A percentile compares a stretch with the other conserved stretches of the same genome.
Conservation (phyloP, 2,888 invertebrate genomes). For the Dorcus parallelipipedus region DNA sequence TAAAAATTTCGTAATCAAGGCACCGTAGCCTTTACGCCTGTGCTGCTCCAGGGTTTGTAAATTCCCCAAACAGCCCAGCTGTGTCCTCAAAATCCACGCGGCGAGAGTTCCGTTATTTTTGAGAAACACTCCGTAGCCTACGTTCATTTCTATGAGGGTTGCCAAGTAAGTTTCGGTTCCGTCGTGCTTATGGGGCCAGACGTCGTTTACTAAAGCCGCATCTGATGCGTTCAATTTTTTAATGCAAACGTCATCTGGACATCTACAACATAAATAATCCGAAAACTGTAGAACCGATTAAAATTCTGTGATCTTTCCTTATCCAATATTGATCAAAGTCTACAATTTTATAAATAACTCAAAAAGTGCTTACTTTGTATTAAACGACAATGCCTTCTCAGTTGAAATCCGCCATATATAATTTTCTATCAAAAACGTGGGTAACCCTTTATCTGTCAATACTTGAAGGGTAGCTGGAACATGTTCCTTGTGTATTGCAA, state of each 20-base stretch:
- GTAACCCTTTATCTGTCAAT: not conserved
- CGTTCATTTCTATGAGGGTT: constrained; percentile 4
- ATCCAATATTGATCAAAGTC: no score
- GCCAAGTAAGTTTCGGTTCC: constrained; percentile 21
- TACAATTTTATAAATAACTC: no score
- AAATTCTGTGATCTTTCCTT: no score
- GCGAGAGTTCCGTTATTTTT: constrained; percentile 8
- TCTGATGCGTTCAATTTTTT: constrained; percentile 11
- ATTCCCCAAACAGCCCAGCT: constrained; percentile 4
- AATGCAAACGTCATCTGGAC: constrained; percentile 13
- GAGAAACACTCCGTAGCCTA: constrained; percentile 8
- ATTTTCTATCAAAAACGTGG: not conserved
- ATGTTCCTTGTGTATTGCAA: not conserved
- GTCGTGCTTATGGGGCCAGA: constrained; percentile 26
- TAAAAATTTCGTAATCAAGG: constrained; percentile 7
- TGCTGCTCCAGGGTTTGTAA: constrained; percentile 7
- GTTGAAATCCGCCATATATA: not conserved
- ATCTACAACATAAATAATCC: constrained; percentile 1
- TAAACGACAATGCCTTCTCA: not conserved
- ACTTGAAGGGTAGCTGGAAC: not conserved
- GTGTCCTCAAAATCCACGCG: constrained; percentile 12
- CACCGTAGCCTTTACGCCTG: constrained; percentile 8
- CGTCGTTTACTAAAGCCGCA: constrained; percentile 16
- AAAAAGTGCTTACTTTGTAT: not conserved
- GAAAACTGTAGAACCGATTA: not conserved